phyloP scores from a whole-genome alignment of 2,888 invertebrate species.

The Callyntrura guangdongensis region DNA sequence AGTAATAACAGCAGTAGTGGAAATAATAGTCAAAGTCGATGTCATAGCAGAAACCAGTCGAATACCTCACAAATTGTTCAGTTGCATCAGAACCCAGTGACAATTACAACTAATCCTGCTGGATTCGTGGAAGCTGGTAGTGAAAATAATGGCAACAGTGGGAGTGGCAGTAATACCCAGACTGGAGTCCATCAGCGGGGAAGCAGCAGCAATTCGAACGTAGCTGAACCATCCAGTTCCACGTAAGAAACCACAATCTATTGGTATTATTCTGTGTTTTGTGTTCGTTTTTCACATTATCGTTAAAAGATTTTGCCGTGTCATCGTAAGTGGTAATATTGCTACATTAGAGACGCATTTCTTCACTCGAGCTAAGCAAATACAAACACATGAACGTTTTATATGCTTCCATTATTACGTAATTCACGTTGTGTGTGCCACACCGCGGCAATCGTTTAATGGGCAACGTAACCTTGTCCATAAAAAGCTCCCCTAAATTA shows the following conservation, averaged over 20 bases:
- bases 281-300: not conserved
- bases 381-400: not conserved
- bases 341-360: not conserved
- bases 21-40: constrained; percentile 38
- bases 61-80: constrained; percentile 76
- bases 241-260: constrained; percentile 39
- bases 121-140: constrained; percentile 72
- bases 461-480: constrained; percentile 21
- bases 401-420: not conserved
- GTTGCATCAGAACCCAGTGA: constrained; percentile 76
- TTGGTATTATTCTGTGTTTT: not conserved
- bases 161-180: constrained; percentile 17
- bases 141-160: constrained; percentile 39
- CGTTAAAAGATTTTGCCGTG: not conserved
- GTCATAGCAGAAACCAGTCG: constrained; percentile 77
- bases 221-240: constrained; percentile 22
- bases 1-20: constrained; percentile 26
- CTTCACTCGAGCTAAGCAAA: not conserved
- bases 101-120: constrained; percentile 71
- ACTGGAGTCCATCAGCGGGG: not conserved
- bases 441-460: not conserved
- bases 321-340: not conserved
- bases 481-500: constrained; percentile 5
- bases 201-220: constrained; percentile 8
- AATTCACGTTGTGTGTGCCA: not conserved